phyloP scores from a whole-genome alignment of 1,140 invertebrate genomes.

The Eupeodes corollae region DNA sequence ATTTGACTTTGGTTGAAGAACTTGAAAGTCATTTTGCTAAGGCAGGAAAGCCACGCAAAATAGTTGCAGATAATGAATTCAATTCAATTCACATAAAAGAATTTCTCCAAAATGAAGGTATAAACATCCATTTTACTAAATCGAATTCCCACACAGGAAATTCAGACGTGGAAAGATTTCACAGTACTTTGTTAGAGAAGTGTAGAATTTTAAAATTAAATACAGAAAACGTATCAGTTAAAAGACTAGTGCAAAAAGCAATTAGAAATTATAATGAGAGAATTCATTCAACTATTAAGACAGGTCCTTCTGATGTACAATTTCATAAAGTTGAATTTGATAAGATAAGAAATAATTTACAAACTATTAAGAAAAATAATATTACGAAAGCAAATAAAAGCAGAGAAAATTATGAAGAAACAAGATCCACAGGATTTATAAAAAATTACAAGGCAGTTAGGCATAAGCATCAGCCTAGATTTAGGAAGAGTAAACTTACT shows the following conservation, averaged over 20 bases:
- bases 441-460: neutral
- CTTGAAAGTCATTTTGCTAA: constrained; percentile 2
- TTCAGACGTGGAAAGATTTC: constrained; percentile 7
- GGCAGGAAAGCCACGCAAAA: constrained; percentile 3
- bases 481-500: neutral
- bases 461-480: neutral
- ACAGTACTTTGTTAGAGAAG: constrained; percentile 7
- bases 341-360: constrained; percentile 7
- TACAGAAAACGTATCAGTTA: constrained; percentile 3
- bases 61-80: constrained; percentile 8
- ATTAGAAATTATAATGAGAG: constrained; percentile 4
- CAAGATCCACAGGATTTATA: neutral
- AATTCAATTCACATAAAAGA: constrained; percentile 6
- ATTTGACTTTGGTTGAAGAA: constrained; percentile 6
- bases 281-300: constrained; percentile 2
- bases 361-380: too few species aligned
- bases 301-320: constrained; percentile 2
- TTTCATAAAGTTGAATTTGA: constrained; percentile 2
- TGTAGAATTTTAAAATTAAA: constrained; percentile 1
- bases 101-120: constrained; percentile 5
- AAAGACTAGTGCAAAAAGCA: neutral
- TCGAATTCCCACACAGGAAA: constrained; percentile 10
- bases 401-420: neutral
- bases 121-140: constrained; percentile 8
- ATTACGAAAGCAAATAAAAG: too few species aligned